A percentile compares a stretch with the other conserved stretches of the same genome.
Conservation (phyloP, 2,888 invertebrate genomes). For the Asteroscopus sphinx region DNA sequence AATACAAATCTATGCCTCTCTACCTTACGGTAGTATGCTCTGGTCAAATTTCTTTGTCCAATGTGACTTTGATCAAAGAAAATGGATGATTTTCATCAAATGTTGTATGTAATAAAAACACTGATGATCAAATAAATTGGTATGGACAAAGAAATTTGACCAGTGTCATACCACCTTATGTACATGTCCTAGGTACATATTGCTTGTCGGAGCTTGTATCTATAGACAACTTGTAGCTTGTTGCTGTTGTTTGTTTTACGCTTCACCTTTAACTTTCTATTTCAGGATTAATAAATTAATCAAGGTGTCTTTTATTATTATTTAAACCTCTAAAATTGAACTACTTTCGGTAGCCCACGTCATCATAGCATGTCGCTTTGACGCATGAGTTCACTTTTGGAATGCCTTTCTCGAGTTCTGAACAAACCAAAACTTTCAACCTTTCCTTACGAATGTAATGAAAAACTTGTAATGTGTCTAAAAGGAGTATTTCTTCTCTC, state of each 20-base stretch:
- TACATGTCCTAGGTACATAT: constrained; percentile 47
- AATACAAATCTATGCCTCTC: constrained; percentile 60
- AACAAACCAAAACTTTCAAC: constrained; percentile 5
- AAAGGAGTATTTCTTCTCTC: constrained; percentile 23
- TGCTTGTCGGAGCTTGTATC: constrained; percentile 67
- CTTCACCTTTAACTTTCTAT: constrained; percentile 27
- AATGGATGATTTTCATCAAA: too few relatives aligned
- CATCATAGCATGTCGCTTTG: constrained; percentile 58
- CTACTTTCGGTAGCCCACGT: constrained; percentile 47
- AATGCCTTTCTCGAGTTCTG: constrained; percentile 36
- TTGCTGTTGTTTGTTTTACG: constrained; percentile 62
- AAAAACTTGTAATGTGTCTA: constrained; percentile 8
- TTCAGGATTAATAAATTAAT: constrained; percentile 23
- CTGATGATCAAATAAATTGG: too few relatives aligned
- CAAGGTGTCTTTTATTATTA: constrained; percentile 8
- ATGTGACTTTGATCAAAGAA: too few relatives aligned
- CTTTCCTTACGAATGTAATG: constrained; percentile 1
- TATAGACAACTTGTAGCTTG: constrained; percentile 65
- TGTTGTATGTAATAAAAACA: too few relatives aligned
- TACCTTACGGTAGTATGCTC: too few relatives aligned
- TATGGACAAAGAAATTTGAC: too few relatives aligned
- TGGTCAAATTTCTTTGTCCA: too few relatives aligned
- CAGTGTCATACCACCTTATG: constrained; percentile 40
- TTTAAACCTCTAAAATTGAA: constrained; percentile 12
- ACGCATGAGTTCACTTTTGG: constrained; percentile 47